Percentiles rank a stretch among this genome's conserved stretches.
Conservation (phyloP, 2,888 invertebrate species). For the Mythimna impura region DNA sequence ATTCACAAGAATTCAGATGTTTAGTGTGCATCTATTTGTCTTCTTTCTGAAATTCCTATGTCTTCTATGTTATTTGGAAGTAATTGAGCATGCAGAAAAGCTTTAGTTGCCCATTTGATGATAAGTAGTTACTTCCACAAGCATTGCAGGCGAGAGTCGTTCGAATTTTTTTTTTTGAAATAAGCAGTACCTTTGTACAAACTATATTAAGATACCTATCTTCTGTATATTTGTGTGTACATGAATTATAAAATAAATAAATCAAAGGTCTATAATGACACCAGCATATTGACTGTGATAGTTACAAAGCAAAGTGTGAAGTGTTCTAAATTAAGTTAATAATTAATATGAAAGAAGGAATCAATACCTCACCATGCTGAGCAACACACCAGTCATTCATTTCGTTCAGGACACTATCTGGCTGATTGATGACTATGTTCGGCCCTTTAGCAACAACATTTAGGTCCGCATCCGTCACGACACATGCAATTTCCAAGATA, state of each 20-base stretch:
- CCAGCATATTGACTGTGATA: neutral
- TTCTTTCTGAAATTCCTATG: neutral
- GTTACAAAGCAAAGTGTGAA: neutral
- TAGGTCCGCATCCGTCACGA: slow-evolving; percentile 95
- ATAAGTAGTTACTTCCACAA: neutral
- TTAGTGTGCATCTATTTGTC: too few species aligned
- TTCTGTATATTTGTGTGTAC: too few species aligned
- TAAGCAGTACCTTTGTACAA: too few species aligned
- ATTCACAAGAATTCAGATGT: too few species aligned
- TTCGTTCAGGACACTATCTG: slow-evolving; percentile 92
- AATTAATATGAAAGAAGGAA: slow-evolving; percentile 27
- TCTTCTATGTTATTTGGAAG: neutral
- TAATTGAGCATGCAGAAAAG: neutral
- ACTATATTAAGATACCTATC: too few species aligned
- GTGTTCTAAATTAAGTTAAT: neutral
- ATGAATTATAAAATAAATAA: too few species aligned
- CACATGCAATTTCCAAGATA: slow-evolving; percentile 97
- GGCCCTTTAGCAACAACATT: slow-evolving; percentile 94
- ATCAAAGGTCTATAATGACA: neutral
- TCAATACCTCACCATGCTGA: slow-evolving; percentile 94
- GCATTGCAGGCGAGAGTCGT: neutral
- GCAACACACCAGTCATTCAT: slow-evolving; percentile 97
- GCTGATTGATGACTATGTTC: slow-evolving; percentile 94
- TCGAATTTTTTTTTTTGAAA: too few species aligned
- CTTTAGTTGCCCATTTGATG: neutral